Base-by-base conservation (phyloP, 1,140 invertebrate species). In the Lepidotrigona ventralis region DNA sequence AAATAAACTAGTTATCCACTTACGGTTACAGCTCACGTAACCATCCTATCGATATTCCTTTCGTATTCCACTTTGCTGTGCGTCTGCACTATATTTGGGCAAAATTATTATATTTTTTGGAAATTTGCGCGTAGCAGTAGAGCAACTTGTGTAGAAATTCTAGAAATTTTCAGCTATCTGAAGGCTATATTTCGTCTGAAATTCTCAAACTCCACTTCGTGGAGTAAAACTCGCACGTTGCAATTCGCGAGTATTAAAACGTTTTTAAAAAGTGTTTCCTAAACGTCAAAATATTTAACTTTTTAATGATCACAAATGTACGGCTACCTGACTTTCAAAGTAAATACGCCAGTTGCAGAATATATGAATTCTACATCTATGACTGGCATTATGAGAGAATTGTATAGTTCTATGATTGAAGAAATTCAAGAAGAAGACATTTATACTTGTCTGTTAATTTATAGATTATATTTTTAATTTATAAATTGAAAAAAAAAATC, bases 1-100 rank as follows among this genome's bases (percentile, higher is more conserved):
- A 83, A 83, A 83, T 72, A 64, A 66, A 64, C 56, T 26, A 76
- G n/a, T 51, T 71, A 39, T 54, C 39, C 26, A 15, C 51, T 53
- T 51, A 33, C 39, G 17, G 15, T 26, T n/a, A 15, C 15, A 12
- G 26, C n/a, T 83, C 66, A 53, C 46, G 81, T 83, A 83, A 83
- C 54, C 54, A 23, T 26, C 14, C 29, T n/a, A 69, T 75, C 51
- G 39, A 76, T 77, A 75, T 56, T 64, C 51, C 15, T 56, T 33
- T 58, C 2, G 29, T 51, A 33, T 58, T n/a, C 33, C 23, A 4
- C 21, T 75, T 14, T 29, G 39, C 1, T 19, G 1, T n/a, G 9
- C 17, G 2, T 26, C 1, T 9, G 3, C 26, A n/a, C 15, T 69
- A 0, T 11, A 4, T n/a, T 17, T n/a, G 2, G n/a, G 0, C 19